These are phyloP conservation scores for Pogonophryne albipinna DNA, from an alignment of 2,797 vertebrate species.

Conservation along the genomic window DNA sequence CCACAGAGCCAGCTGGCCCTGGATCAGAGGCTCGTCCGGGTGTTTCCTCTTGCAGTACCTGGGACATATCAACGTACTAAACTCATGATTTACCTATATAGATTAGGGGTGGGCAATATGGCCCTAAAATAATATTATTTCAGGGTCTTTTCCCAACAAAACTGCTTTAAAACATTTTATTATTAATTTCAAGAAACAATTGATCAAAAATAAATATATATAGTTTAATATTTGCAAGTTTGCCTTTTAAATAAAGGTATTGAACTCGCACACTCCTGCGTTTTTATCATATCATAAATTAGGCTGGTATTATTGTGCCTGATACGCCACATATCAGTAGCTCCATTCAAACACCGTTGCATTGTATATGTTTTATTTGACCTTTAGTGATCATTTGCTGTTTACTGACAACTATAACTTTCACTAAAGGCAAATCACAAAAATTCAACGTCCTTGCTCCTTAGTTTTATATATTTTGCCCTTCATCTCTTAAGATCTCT, in stretches of 20 bases:
- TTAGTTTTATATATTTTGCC: not conserved
- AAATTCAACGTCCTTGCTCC: not conserved
- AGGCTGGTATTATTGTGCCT: no score
- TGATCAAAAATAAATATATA: no score
- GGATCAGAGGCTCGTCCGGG: slow-evolving; percentile 13
- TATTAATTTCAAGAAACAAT: no score
- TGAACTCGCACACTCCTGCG: no score
- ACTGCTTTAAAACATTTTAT: no score
- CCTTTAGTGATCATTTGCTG: not conserved
- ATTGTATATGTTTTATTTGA: not conserved
- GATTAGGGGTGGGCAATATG: not conserved
- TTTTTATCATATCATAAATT: no score
- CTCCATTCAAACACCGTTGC: not conserved
- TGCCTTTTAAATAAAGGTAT: no score
- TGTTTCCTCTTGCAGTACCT: not conserved
- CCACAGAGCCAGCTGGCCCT: not conserved
- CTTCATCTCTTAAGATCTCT: not conserved
- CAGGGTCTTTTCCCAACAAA: no score
- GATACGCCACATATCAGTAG: no score
- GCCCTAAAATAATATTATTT: no score
- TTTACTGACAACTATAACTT: not conserved
- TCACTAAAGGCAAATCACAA: not conserved
- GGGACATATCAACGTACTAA: not conserved
- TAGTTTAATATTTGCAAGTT: no score
- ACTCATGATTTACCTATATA: not conserved